phyloP scores from a whole-genome alignment of 2,797 vertebrate genomes.

The Heliangelus exortis region DNA sequence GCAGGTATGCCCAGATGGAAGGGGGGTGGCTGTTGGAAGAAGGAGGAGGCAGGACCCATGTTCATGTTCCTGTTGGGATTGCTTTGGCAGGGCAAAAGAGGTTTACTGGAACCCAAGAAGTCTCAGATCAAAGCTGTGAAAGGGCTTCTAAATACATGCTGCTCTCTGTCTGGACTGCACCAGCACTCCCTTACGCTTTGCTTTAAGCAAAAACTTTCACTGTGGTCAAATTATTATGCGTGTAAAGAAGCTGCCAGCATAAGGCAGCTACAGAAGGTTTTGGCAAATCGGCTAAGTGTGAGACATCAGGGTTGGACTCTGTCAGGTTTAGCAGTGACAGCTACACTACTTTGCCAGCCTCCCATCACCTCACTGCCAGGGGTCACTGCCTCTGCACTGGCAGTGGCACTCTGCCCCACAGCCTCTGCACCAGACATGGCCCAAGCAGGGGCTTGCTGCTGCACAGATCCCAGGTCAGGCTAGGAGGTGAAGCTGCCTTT shows the following conservation, averaged over 20 bases:
- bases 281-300: background rate
- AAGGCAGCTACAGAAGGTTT: background rate
- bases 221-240: background rate
- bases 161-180: background rate
- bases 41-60: background rate
- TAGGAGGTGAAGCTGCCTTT: rapidly evolving
- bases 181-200: background rate
- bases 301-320: background rate
- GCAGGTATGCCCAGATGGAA: background rate
- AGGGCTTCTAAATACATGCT: background rate
- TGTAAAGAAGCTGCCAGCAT: background rate
- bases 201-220: conserved; percentile 14
- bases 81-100: background rate
- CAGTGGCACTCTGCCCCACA: background rate
- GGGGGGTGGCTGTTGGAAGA: background rate
- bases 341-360: rapidly evolving
- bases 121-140: conserved; percentile 46
- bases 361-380: background rate
- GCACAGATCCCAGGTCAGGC: rapidly evolving
- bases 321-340: background rate
- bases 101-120: background rate
- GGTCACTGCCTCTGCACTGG: background rate
- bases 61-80: background rate
- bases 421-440: background rate
- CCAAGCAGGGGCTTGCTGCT: background rate